Evolutionary conservation across 2,113 vertebrate species (phyloP), one percentile per base, ranked within the genome.

Genomic region (Saguinus midas): DNA sequence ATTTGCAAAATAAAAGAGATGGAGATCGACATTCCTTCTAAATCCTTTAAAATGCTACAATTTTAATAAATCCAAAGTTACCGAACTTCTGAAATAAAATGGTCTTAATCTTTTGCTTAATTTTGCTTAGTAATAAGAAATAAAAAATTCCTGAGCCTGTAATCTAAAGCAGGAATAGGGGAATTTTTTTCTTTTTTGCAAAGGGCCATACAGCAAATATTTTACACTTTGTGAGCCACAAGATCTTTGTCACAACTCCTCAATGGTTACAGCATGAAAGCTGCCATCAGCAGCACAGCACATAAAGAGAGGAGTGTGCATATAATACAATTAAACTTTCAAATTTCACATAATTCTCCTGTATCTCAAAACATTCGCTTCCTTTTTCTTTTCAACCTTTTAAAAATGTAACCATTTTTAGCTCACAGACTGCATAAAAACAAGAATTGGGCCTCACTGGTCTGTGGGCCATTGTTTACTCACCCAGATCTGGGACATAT

Each of bases 101-200:
- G 11, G n/a, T 81, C 94, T 96, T 43, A 91, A 61, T 58, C 32
- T 72, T 95, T 87, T 90, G 64, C 58, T 85, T 76, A n/a, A 79
- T 87, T 87, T 87, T 52, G 70, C 50, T 79, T 94, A 80, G 32
- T 93, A 85, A 95, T 45, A 45, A 96, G 82, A 95, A 90, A 81
- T 80, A 75, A 94, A 96, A 89, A 94, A 75, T 32, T 92, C 11
- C 76, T 40, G 8, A 72, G 23, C 43, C 70, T 87, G 29, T 14
- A 13, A 8, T 80, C 29, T 87, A 79, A 92, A 91, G 50, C 23
- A 96, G n/a, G 4, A 95, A 85, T n/a, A 88, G 45, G 64, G 27
- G 23, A 55, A 6, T 25, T 87, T 61, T 95, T 87, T 0, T 68
- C 52, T 95, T 87, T 64, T 87, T 68, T 86, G 0, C 68, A 87